phyloP scores from a whole-genome alignment of 53 echinoderm and acorn worm genomes.

The Patiria pectinifera region DNA sequence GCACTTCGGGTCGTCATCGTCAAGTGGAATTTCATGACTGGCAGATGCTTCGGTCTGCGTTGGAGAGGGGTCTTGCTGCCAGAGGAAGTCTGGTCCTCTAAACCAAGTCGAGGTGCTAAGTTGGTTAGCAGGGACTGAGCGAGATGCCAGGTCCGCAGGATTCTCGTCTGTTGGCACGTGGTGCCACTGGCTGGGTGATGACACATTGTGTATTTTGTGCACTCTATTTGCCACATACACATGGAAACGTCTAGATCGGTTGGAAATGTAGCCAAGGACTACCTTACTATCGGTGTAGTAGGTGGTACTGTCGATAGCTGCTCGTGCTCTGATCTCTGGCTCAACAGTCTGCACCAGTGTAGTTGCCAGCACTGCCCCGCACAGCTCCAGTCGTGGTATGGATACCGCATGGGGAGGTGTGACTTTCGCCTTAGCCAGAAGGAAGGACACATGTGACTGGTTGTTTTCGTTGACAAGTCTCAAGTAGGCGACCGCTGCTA shows the following conservation, averaged over 20 bases:
- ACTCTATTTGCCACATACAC: conserved; percentile 69
- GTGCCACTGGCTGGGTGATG: conserved; percentile 61
- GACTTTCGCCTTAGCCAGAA: conserved; percentile 59
- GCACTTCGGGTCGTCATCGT: conserved; percentile 55
- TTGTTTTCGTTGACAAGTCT: conserved; percentile 40
- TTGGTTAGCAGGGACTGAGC: conserved; percentile 58
- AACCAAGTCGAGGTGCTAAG: conserved; percentile 53
- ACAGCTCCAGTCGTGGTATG: conserved; percentile 65
- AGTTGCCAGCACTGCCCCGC: conserved; percentile 57
- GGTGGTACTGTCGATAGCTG: conserved; percentile 12
- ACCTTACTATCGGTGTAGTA: conserved; percentile 67
- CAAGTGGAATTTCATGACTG: neutral
- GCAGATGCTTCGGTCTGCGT: neutral
- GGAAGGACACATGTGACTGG: conserved; percentile 52
- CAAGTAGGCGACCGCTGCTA: conserved; percentile 29
- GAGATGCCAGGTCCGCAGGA: conserved; percentile 62
- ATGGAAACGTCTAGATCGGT: conserved; percentile 63
- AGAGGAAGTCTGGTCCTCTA: conserved; percentile 62
- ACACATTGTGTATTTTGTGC: conserved; percentile 58
- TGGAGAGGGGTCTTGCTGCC: conserved; percentile 2
- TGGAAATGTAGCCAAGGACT: conserved; percentile 54
- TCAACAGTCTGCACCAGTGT: neutral
- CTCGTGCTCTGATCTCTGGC: neutral
- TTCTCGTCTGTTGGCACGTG: conserved; percentile 61
- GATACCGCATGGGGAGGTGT: conserved; percentile 64